phyloP scores from a whole-genome alignment of 2,113 vertebrate species.

The Calonectris borealis region DNA sequence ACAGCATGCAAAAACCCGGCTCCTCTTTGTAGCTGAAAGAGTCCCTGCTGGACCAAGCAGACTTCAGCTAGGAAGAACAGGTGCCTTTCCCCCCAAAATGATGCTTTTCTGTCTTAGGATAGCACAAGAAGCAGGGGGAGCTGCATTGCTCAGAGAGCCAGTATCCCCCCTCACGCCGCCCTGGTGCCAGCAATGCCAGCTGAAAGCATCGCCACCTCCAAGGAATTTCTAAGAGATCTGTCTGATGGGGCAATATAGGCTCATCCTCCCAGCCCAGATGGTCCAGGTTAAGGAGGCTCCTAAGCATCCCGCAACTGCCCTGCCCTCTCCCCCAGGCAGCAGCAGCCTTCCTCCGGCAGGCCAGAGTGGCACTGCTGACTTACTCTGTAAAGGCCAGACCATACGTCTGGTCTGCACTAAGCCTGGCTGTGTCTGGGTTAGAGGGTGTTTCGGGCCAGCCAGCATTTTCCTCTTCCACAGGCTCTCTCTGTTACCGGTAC shows the following conservation, averaged over 20 bases:
- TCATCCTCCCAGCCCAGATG: not conserved
- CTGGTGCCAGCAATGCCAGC: not conserved
- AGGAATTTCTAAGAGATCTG: not conserved
- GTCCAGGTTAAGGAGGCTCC: not conserved
- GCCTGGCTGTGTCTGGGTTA: not conserved
- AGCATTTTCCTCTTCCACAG: not conserved
- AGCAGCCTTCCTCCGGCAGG: not conserved
- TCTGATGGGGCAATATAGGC: not conserved
- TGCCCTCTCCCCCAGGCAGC: not conserved
- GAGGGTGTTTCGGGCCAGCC: not conserved
- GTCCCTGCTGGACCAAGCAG: not conserved
- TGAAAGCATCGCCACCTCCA: not conserved
- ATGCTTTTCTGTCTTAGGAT: not conserved
- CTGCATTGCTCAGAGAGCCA: not conserved
- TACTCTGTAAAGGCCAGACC: not conserved
- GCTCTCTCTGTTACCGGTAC: rapidly evolving
- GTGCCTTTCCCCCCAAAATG: not conserved
- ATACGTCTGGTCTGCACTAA: not conserved
- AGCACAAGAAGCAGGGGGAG: not conserved
- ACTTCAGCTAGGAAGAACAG: not conserved
- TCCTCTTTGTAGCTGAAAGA: not conserved
- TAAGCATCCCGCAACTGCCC: rapidly evolving
- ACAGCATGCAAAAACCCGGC: not conserved
- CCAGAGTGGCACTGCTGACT: not conserved
- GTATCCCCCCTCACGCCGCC: rapidly evolving